Base-by-base conservation (phyloP, 1,140 invertebrate species). In the Calycopis cecrops region DNA sequence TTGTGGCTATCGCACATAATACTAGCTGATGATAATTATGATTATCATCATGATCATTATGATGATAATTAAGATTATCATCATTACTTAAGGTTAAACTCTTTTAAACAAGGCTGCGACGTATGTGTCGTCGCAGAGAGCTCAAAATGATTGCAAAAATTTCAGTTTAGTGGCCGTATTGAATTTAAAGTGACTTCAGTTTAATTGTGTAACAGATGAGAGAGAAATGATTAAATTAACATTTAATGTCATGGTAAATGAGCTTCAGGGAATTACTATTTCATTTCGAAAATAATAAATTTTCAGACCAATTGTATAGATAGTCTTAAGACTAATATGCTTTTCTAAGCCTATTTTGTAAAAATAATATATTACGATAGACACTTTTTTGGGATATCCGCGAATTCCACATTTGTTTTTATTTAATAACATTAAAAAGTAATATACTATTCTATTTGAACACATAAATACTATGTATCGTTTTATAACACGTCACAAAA, bases 121-220 rank as follows among this genome's bases (percentile, higher is more conserved):
- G 50, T 61, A 58, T 67, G 69, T 72, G 60, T 69, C 66, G 62
- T 67, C 17, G 40, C 40, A 17, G 64, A 63, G 60, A 35, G 69
- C 52, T 56, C 40, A 61, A 57, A 69, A 69, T 63, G 71, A 61
- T 63, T 58, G 63, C 72, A 71, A 69, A 60, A 69, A 71, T 67
- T 69, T 67, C 62, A 56, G 50, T 63, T 58, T 52, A 65, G 44
- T 18, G 21, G n/a, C n/a, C 6, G 38, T 40, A 40, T 40, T 11
- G 12, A 40, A 40, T n/a, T 40, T 11, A 7, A 40, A 10, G 35
- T 8, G 3, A 37, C 17, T 44, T 16, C 12, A 16, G 40, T 14
- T 44, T 44, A 44, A 16, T 44, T 44, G 7, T 44, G 12, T 44
- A 12, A 44, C 40, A 14, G 40, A 16, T 9, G 12, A 44, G 40